phyloP scores from a whole-genome alignment of 2,888 invertebrate species.

The Disparrhopalites patrizii region DNA sequence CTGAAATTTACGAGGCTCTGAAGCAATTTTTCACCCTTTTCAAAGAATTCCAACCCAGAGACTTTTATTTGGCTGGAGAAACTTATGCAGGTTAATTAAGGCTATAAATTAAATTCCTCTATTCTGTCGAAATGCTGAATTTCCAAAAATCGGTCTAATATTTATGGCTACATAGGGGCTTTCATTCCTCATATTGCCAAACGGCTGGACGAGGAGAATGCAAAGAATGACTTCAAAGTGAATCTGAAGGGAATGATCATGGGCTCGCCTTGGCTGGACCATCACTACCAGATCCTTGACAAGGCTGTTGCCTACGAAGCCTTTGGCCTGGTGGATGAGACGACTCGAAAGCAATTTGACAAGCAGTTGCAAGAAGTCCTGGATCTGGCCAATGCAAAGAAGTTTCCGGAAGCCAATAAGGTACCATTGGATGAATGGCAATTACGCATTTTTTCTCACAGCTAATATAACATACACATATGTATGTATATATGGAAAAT shows the following conservation, averaged over 20 bases:
- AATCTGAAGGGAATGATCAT: constrained; percentile 58
- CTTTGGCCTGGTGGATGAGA: constrained; percentile 66
- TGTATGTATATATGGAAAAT: too few relatives aligned
- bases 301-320: constrained; percentile 74
- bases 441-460: too few relatives aligned
- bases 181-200: neutral
- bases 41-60: neutral
- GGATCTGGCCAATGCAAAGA: constrained; percentile 61
- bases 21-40: neutral
- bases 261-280: constrained; percentile 72
- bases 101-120: too few relatives aligned
- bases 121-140: too few relatives aligned
- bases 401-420: too few relatives aligned
- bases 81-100: neutral
- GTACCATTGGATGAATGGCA: too few relatives aligned
- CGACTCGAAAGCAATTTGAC: too few relatives aligned
- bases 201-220: constrained; percentile 58
- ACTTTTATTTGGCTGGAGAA: neutral
- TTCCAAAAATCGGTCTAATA: too few relatives aligned
- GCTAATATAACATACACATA: too few relatives aligned
- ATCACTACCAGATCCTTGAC: too few relatives aligned
- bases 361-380: constrained; percentile 59
- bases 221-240: constrained; percentile 54
- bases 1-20: neutral
- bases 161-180: too few relatives aligned